Evolutionary conservation across 2,113 vertebrate species (phyloP).

Genomic region (Sylvilagus bachmani): DNA sequence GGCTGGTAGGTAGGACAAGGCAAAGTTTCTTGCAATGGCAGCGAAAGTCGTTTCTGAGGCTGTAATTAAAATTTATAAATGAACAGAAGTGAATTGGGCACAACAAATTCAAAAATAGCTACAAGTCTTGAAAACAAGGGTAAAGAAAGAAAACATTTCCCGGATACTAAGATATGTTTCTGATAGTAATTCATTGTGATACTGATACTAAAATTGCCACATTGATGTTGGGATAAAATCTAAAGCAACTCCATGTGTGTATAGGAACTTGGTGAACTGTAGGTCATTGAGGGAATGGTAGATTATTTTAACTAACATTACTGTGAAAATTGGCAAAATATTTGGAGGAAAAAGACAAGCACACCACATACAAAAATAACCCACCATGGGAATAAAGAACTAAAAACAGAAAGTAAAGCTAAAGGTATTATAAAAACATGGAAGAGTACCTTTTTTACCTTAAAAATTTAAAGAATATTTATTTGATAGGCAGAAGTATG

Average conservation of each 20-base stretch:
- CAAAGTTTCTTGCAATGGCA: too few relatives aligned
- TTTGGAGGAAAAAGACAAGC: slow-evolving; percentile 39
- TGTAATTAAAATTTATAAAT: neutral
- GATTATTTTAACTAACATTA: slow-evolving; percentile 6
- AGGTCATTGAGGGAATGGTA: neutral
- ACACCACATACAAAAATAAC: slow-evolving; percentile 14
- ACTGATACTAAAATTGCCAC: neutral
- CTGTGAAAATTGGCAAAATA: slow-evolving; percentile 54
- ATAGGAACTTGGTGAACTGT: neutral
- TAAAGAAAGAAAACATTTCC: neutral
- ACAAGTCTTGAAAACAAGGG: slow-evolving; percentile 33
- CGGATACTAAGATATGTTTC: neutral
- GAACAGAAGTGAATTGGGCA: neutral
- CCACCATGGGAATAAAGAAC: neutral
- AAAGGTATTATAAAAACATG: neutral
- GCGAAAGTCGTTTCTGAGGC: too few relatives aligned
- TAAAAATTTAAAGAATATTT: too few relatives aligned
- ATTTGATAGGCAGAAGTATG: too few relatives aligned
- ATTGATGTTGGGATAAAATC: neutral
- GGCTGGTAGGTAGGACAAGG: too few relatives aligned
- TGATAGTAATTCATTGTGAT: neutral
- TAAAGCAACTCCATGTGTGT: slow-evolving; percentile 4
- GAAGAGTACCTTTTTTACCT: too few relatives aligned
- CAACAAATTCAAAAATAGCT: neutral
- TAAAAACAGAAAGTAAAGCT: slow-evolving; percentile 17